phyloP scores from a whole-genome alignment of 2,113 vertebrate genomes.

The Nycticorax nycticorax region DNA sequence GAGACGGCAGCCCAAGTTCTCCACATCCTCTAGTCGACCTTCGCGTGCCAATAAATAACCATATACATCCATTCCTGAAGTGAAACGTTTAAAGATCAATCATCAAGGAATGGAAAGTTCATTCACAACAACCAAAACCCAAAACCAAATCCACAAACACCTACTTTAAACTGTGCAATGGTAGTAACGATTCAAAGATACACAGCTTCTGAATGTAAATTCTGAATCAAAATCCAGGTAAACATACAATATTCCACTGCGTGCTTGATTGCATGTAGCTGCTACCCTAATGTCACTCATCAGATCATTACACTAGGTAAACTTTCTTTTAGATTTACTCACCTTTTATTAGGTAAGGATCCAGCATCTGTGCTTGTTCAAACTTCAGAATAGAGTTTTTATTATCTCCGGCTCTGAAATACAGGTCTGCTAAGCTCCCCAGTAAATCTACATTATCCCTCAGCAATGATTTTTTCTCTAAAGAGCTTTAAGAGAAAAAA shows the following conservation, averaged over 20 bases:
- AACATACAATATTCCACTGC: background rate
- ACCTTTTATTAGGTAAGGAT: slow-evolving; percentile 98
- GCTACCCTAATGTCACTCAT: background rate
- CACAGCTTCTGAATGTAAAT: background rate
- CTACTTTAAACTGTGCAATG: background rate
- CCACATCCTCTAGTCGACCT: slow-evolving; percentile 95
- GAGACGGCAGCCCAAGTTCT: slow-evolving; percentile 93
- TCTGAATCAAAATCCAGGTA: background rate
- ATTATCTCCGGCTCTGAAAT: slow-evolving; percentile 95
- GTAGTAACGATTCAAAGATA: background rate
- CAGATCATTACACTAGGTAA: background rate
- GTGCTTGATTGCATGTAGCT: background rate
- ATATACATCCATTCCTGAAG: slow-evolving; percentile 96
- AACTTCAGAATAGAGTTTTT: slow-evolving; percentile 97
- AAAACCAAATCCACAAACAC: background rate
- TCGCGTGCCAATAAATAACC: slow-evolving; percentile 95
- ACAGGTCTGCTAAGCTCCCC: slow-evolving; percentile 94
- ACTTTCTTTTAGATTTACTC: background rate
- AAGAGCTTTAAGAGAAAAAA: slow-evolving; percentile 79
- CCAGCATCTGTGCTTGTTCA: slow-evolving; percentile 97
- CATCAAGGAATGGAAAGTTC: background rate
- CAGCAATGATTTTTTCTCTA: slow-evolving; percentile 96
- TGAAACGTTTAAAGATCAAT: fast-evolving
- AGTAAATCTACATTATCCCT: slow-evolving; percentile 95
- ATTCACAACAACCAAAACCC: background rate